Base-by-base conservation (phyloP, 1,140 invertebrate species). In the Lutraria rhynchaena region DNA sequence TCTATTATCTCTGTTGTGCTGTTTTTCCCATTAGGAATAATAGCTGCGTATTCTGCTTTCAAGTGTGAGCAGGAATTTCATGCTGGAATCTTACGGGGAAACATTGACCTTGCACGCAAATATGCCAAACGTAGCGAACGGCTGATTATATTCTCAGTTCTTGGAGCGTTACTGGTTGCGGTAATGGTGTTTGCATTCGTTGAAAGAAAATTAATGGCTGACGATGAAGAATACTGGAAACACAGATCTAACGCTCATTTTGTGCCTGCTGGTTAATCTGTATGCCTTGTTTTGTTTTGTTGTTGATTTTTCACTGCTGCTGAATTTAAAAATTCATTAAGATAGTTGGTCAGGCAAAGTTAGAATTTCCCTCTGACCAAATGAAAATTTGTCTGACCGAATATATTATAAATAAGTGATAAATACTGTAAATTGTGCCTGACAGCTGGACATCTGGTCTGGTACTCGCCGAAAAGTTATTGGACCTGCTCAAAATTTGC, bases 11-110 rank as follows among this genome's bases (percentile, higher is more conserved):
- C 83, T 5, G 74, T 82, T 22, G 57, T 87, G 19, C 19, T 87
- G 4, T 89, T 89, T 73, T 88, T 89, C 69, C 88, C 88, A 7
- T 75, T 85, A 22, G 88, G 88, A 9, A 83, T 89, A 11, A 82
- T 81, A 0, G 88, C 88, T 0, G 58, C 80, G 22, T 83, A 84
- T 55, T 88, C 83, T 65, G 87, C 88, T 2, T 82, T 81, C 22
- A 85, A 86, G 53, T 73, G 80, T 22, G 80, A 86, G 63, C 80
- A 82, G n/a, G 87, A 83, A 63, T 89, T 88, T 71, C 61, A 87
- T 49, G 84, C 73, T 11, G 88, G 88, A 13, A 80, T 89, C 15
- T 29, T 84, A 51, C 74, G 82, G 27, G 87, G 87, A 5, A 78
- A 88, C 51, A 76, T 89, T 22, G 86, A 88, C 77, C n/a, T 73